phyloP scores from a whole-genome alignment of 2,888 invertebrate genomes.

The Linnaemya vulpina region DNA sequence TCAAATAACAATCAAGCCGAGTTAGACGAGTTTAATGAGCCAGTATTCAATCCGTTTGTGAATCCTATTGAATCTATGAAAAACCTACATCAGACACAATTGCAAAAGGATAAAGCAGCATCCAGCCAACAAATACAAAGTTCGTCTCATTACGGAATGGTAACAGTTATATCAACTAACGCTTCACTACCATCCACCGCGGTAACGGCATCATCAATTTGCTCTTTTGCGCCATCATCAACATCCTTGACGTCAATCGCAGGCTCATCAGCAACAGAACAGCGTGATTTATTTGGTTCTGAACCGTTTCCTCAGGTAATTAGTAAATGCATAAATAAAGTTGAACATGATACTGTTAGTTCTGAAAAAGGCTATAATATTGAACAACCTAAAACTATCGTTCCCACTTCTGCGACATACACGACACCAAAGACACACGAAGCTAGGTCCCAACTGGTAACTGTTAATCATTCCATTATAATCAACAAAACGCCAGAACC shows the following conservation, averaged over 20 bases:
- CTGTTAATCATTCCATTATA: constrained; percentile 82
- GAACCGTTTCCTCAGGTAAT: constrained; percentile 83
- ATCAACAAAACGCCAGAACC: constrained; percentile 82
- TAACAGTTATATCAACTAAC: constrained; percentile 75
- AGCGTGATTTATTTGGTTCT: constrained; percentile 81
- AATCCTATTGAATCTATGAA: constrained; percentile 36
- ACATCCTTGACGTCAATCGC: constrained; percentile 26
- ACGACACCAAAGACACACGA: constrained; percentile 40
- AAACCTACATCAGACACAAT: constrained; percentile 21
- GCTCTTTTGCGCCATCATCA: constrained; percentile 11
- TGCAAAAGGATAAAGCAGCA: constrained; percentile 21
- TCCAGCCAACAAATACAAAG: constrained; percentile 73
- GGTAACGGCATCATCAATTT: background rate
- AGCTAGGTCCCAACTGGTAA: constrained; percentile 78
- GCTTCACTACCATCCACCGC: constrained; percentile 15
- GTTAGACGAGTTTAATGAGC: constrained; percentile 82
- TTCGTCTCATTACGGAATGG: constrained; percentile 77
- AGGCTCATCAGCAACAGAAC: constrained; percentile 40
- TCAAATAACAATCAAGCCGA: constrained; percentile 66
- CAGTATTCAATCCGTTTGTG: constrained; percentile 82
- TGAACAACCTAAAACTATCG: constrained; percentile 68
- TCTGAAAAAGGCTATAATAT: constrained; percentile 68
- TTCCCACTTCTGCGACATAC: constrained; percentile 56
- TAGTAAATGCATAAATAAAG: constrained; percentile 76
- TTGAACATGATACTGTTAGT: constrained; percentile 40